phyloP scores from a whole-genome alignment of 1,140 invertebrate species.

The Anastrepha ludens region DNA sequence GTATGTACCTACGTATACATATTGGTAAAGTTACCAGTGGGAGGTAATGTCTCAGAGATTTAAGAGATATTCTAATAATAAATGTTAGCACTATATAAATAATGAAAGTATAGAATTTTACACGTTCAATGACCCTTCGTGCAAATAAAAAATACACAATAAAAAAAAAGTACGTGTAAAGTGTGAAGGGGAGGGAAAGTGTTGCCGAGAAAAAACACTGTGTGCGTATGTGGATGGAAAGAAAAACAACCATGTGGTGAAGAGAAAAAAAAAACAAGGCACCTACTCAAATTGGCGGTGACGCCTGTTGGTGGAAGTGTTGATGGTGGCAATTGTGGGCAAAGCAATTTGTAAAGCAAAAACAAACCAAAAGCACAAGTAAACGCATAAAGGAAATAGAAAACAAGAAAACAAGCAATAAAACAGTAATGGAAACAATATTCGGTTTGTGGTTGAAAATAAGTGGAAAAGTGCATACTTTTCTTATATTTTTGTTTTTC shows the following conservation, averaged over 20 bases:
- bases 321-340: not conserved
- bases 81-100: not conserved
- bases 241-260: not conserved
- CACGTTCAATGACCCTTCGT: constrained; percentile 33
- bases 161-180: too few species aligned
- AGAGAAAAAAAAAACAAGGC: not conserved
- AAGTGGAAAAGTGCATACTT: not conserved
- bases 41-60: not conserved
- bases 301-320: not conserved
- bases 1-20: not conserved
- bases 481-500: not conserved
- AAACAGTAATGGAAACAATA: not conserved
- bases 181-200: not conserved
- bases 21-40: not conserved
- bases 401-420: not conserved
- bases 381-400: not conserved
- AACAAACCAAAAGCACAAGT: not conserved
- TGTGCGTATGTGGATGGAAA: not conserved
- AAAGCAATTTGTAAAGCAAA: not conserved
- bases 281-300: not conserved
- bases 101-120: constrained; percentile 9
- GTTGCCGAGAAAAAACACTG: not conserved
- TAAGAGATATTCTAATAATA: constrained; percentile 1
- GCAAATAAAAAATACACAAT: not conserved
- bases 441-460: not conserved